Percentiles rank a stretch among this genome's conserved stretches.
These are phyloP conservation scores for Cataglyphis cursor DNA, from an alignment of 2,888 invertebrate genomes.

Conservation along the genomic window DNA sequence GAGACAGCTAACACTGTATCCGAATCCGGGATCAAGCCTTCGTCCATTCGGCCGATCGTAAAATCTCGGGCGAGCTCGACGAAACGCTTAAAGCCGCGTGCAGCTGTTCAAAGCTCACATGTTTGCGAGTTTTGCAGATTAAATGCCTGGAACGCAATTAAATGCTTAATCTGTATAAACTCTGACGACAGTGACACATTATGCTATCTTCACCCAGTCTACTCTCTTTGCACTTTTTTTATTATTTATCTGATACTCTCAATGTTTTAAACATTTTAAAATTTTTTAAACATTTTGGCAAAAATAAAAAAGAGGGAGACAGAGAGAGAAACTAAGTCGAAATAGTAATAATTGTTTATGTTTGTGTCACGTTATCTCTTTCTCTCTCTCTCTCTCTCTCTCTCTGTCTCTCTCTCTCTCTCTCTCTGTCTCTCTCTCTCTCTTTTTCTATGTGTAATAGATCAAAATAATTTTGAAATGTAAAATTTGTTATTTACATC, in stretches of 20 bases:
- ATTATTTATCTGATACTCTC: slow-evolving; percentile 17
- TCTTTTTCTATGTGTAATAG: too few species aligned
- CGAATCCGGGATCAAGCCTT: slow-evolving; percentile 43
- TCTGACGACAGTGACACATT: slow-evolving; percentile 23
- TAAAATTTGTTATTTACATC: background rate
- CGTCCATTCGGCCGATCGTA: slow-evolving; percentile 45
- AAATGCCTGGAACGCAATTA: slow-evolving; percentile 49
- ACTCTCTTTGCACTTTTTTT: background rate
- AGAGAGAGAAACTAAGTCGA: background rate
- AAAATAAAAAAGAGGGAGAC: background rate
- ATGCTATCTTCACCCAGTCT: background rate
- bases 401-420: too few species aligned
- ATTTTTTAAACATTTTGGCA: background rate
- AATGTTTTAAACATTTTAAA: background rate
- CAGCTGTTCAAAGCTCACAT: background rate
- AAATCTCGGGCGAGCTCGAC: slow-evolving; percentile 26
- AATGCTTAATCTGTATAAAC: slow-evolving; percentile 43
- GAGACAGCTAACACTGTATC: slow-evolving; percentile 22
- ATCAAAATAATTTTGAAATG: background rate
- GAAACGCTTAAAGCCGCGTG: slow-evolving; percentile 45
- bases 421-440: too few species aligned
- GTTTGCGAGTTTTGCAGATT: slow-evolving; percentile 17
- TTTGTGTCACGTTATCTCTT: background rate
- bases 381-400: too few species aligned
- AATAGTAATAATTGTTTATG: background rate